phyloP scores from a whole-genome alignment of 2,113 vertebrate species.

The Telmatochromis sp. region DNA sequence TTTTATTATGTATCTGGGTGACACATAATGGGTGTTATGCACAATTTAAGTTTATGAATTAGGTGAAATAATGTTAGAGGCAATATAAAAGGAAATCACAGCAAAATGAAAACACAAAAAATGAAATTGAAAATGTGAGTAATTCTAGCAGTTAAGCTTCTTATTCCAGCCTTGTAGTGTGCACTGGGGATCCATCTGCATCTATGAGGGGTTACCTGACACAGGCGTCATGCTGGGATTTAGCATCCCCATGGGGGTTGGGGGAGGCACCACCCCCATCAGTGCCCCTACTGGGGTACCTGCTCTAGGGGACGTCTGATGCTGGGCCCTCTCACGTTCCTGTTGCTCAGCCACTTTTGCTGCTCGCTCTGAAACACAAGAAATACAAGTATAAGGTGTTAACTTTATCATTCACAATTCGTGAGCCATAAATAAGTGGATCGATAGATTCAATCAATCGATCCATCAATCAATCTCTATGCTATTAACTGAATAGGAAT shows the following conservation, averaged over 20 bases:
- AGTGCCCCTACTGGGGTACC: conserved; percentile 96
- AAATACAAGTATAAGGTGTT: background rate
- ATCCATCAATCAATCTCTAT: background rate
- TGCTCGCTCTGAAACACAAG: conserved; percentile 86
- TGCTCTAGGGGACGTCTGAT: conserved; percentile 91
- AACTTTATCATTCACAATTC: background rate
- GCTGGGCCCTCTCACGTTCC: conserved; percentile 93
- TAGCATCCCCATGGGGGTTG: conserved; percentile 97
- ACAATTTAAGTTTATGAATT: background rate
- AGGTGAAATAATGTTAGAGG: background rate
- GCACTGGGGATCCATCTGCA: conserved; percentile 48
- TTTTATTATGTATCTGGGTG: background rate
- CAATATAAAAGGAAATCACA: background rate
- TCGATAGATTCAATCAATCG: background rate
- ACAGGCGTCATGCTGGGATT: conserved; percentile 95
- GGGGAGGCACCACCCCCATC: conserved; percentile 96
- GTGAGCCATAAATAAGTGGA: background rate
- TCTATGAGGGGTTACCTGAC: conserved; percentile 89
- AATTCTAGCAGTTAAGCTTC: conserved; percentile 66
- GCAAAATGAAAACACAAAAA: background rate
- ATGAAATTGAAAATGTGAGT: background rate
- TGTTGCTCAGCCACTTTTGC: conserved; percentile 99
- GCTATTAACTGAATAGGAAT: background rate
- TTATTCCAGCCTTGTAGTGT: conserved; percentile 52
- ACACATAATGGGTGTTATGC: background rate